Evolutionary conservation across 2,113 vertebrate species (phyloP).

Genomic region (Amia ocellicauda): DNA sequence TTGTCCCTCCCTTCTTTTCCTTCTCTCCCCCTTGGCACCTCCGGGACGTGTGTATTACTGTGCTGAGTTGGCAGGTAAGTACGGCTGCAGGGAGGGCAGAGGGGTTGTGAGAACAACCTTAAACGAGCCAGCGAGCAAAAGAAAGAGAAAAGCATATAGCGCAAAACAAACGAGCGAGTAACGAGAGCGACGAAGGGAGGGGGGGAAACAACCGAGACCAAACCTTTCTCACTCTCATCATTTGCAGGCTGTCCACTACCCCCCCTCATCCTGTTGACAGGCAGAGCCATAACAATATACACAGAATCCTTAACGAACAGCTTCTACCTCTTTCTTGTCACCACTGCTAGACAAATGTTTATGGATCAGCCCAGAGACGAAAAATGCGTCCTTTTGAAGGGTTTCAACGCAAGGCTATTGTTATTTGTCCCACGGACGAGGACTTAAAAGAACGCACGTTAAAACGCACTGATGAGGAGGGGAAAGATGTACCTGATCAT

Average conservation of each 20-base stretch:
- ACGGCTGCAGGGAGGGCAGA: too few species aligned
- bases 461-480: constrained; percentile 91
- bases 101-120: constrained; percentile 63
- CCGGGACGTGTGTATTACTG: too few species aligned
- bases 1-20: too few species aligned
- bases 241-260: constrained; percentile 61
- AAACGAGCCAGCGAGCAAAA: constrained; percentile 53
- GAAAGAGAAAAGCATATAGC: constrained; percentile 63
- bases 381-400: constrained; percentile 98
- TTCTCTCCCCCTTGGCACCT: too few species aligned
- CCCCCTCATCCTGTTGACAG: constrained; percentile 63
- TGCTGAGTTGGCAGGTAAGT: too few species aligned
- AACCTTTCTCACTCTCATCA: constrained; percentile 66
- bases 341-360: constrained; percentile 90
- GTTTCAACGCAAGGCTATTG: constrained; percentile 93
- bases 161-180: too few species aligned
- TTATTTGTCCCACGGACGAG: constrained; percentile 93
- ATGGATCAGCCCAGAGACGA: constrained; percentile 93
- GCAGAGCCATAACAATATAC: constrained; percentile 48
- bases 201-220: constrained; percentile 54
- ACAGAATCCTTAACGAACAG: constrained; percentile 67
- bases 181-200: too few species aligned
- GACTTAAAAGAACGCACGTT: constrained; percentile 90
- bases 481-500: constrained; percentile 92
- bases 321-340: constrained; percentile 78